These are phyloP conservation scores for Rhinopomastus cyanomelas DNA, from an alignment of 2,113 vertebrate genomes.

Conservation along the genomic window DNA sequence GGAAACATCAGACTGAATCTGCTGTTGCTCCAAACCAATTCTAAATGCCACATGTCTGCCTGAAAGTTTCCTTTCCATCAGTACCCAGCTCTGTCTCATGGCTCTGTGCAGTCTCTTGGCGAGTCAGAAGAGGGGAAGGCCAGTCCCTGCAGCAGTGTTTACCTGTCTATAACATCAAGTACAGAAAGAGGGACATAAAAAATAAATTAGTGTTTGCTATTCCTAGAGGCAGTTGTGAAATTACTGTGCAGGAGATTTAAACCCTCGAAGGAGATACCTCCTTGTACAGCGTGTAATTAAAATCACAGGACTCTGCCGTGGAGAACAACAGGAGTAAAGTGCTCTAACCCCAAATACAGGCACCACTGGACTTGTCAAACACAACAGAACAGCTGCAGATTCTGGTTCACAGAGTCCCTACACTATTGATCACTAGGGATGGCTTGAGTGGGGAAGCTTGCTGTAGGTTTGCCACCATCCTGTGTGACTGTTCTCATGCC, in stretches of 20 bases:
- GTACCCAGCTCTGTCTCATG: background rate
- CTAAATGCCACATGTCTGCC: background rate
- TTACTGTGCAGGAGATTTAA: background rate
- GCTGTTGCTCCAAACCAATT: background rate
- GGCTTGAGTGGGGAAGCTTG: background rate
- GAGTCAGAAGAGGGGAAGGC: background rate
- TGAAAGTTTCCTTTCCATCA: background rate
- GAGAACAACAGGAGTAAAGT: background rate
- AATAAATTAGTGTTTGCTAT: background rate
- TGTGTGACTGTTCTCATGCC: background rate
- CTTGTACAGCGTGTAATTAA: background rate
- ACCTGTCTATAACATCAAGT: background rate
- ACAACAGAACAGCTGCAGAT: constrained; percentile 1
- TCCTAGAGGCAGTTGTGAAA: background rate
- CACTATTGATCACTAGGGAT: background rate
- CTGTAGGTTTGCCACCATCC: background rate
- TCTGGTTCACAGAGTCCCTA: background rate
- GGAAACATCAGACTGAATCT: background rate
- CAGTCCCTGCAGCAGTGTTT: background rate
- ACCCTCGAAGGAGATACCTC: background rate
- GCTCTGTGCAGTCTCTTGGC: background rate
- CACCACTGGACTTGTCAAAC: background rate
- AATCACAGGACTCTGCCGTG: background rate
- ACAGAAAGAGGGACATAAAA: background rate
- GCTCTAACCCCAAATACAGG: background rate